phyloP scores from a whole-genome alignment of 2,888 invertebrate genomes.

The Dicyrtomina minuta region DNA sequence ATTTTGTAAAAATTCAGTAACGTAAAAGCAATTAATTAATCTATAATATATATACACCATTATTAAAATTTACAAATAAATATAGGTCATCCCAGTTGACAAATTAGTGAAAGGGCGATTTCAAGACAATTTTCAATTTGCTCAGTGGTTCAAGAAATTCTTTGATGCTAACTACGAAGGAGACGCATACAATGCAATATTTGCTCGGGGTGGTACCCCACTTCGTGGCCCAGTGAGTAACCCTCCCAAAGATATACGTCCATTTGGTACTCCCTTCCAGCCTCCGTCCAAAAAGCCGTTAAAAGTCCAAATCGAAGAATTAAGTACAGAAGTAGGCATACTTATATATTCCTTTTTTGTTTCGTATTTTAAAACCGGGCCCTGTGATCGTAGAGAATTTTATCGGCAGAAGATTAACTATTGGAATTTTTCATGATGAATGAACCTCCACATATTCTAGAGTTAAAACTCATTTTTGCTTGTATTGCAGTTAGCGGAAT shows the following conservation, averaged over 20 bases:
- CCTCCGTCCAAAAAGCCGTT: slow-evolving; percentile 46
- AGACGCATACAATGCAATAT: slow-evolving; percentile 89
- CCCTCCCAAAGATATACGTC: slow-evolving; percentile 51
- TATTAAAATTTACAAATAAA: slow-evolving; percentile 43
- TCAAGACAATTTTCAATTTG: slow-evolving; percentile 99
- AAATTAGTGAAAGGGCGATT: slow-evolving; percentile 98
- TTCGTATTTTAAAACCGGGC: too few relatives aligned
- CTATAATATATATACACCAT: not conserved
- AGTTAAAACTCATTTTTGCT: slow-evolving; percentile 10
- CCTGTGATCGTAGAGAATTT: too few relatives aligned
- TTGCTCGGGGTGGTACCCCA: slow-evolving; percentile 78
- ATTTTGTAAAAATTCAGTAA: too few relatives aligned
- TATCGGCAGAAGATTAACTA: too few relatives aligned
- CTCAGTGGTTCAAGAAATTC: too few relatives aligned
- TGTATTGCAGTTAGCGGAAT: slow-evolving; percentile 69
- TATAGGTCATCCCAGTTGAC: slow-evolving; percentile 97
- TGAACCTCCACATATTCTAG: too few relatives aligned
- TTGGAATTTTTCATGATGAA: too few relatives aligned
- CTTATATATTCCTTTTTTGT: too few relatives aligned
- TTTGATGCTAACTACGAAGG: too few relatives aligned
- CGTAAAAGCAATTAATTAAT: too few relatives aligned
- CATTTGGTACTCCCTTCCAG: slow-evolving; percentile 38
- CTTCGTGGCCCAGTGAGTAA: slow-evolving; percentile 68
- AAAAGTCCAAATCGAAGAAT: slow-evolving; percentile 60
- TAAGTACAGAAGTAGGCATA: slow-evolving; percentile 62